Conservation (phyloP, 37 sponge, comb jelly and placozoan genomes). For the Beroe ovata region DNA sequence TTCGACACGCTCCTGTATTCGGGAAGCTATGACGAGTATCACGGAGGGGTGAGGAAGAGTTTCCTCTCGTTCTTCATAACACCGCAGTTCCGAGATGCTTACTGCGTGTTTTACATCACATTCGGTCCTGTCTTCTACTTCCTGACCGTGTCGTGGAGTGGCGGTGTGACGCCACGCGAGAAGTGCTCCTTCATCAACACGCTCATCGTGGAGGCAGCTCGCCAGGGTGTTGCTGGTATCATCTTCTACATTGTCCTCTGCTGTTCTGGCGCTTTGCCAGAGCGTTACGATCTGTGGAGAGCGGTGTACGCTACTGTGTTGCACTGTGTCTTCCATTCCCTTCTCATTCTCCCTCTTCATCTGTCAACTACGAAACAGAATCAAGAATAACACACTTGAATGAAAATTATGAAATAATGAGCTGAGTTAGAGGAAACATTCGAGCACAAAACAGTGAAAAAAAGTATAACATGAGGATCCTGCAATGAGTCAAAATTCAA, state of each 20-base stretch:
- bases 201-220: neutral
- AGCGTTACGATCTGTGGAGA: neutral
- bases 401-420: neutral
- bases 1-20: conserved; percentile 53
- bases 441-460: no score
- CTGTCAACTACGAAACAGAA: neutral
- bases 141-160: conserved; percentile 16
- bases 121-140: conserved; percentile 66
- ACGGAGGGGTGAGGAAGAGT: conserved; percentile 13
- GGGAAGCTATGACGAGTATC: conserved; percentile 55
- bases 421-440: no score
- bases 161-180: neutral
- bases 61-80: conserved; percentile 41
- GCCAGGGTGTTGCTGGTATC: neutral
- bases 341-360: neutral
- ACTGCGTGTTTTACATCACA: neutral
- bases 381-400: neutral
- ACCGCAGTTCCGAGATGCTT: neutral
- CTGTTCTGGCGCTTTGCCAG: neutral
- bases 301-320: neutral
- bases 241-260: neutral
- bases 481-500: no score
- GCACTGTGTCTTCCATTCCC: neutral
- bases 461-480: no score
- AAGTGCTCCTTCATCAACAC: conserved; percentile 5